phyloP scores from a whole-genome alignment of 2,113 vertebrate genomes.

The Lamprologus ornatipinnis region DNA sequence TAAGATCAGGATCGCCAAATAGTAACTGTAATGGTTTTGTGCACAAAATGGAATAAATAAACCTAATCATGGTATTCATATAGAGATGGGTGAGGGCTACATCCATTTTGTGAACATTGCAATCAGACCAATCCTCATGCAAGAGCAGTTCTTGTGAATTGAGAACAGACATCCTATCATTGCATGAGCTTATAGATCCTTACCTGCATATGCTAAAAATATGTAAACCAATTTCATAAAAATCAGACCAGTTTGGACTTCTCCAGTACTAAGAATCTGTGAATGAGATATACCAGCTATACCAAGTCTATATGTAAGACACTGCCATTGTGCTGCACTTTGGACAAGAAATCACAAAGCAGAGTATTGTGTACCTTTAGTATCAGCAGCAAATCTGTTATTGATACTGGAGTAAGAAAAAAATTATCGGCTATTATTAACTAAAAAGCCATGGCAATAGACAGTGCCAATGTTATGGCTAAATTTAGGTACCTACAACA shows the following conservation, averaged over 20 bases:
- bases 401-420: neutral
- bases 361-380: neutral
- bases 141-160: neutral
- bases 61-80: neutral
- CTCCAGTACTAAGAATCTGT: neutral
- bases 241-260: neutral
- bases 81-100: neutral
- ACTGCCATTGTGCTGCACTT: neutral
- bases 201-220: neutral
- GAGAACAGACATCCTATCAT: neutral
- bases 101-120: neutral
- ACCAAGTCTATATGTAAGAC: neutral
- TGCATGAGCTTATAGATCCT: neutral
- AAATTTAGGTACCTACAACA: neutral
- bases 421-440: neutral
- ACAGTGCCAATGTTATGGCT: neutral
- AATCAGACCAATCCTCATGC: neutral
- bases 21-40: neutral
- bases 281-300: neutral
- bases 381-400: neutral
- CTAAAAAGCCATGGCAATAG: neutral
- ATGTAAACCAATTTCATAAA: neutral
- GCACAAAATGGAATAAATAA: neutral
- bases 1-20: neutral
- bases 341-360: neutral